Conservation (phyloP, 1,140 invertebrate species). For the Sitophilus oryzae region DNA sequence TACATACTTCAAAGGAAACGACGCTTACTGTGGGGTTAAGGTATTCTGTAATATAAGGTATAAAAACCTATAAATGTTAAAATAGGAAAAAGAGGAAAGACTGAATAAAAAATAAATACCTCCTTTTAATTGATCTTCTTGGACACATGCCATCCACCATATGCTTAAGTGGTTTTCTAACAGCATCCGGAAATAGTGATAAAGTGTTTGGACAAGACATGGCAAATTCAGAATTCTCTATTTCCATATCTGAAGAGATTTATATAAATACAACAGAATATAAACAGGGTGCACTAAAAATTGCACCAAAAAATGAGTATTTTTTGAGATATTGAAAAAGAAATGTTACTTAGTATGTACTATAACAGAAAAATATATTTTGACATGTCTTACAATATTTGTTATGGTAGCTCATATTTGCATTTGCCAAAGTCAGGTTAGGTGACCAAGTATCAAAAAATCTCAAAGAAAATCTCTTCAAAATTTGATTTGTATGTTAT, state of each 20-base stretch:
- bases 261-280: background rate
- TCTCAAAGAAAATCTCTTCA: no score
- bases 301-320: no score
- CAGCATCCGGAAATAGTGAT: conserved; percentile 72
- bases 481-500: no score
- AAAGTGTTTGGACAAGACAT: conserved; percentile 82
- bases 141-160: conserved; percentile 80
- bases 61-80: background rate
- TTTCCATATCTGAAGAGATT: conserved; percentile 44
- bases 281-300: background rate
- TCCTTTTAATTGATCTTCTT: conserved; percentile 41
- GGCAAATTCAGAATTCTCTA: conserved; percentile 60
- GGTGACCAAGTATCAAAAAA: no score
- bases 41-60: background rate
- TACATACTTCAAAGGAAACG: no score
- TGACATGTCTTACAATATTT: no score
- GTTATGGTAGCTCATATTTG: no score
- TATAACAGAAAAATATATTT: no score
- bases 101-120: conserved; percentile 5
- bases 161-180: conserved; percentile 72
- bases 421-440: no score
- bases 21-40: no score
- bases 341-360: no score
- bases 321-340: no score
- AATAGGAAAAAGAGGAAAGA: background rate